A percentile compares a stretch with the other conserved stretches of the same genome.
Conservation (phyloP, 1,140 invertebrate species). For the Oreohelix idahoensis region DNA sequence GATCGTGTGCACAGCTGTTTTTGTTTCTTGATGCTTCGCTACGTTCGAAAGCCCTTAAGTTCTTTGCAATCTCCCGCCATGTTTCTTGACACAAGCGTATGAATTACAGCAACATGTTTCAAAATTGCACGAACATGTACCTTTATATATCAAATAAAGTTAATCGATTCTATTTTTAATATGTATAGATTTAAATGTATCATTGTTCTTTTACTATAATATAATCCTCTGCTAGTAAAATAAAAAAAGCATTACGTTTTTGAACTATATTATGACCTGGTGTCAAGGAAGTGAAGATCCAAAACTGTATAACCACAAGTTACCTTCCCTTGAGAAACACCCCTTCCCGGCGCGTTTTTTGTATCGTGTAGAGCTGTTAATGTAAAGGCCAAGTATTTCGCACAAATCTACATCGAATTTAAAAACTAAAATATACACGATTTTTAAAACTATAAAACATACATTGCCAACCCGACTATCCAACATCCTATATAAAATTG, state of each 20-base stretch:
- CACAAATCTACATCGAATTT: no score
- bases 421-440: no score
- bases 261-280: neutral
- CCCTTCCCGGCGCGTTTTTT: constrained; percentile 2
- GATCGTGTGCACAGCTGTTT: neutral
- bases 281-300: constrained; percentile 5
- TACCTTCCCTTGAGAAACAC: neutral
- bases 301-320: neutral
- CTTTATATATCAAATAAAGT: no score
- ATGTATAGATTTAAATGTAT: no score
- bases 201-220: no score
- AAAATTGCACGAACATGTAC: neutral
- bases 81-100: neutral
- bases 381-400: no score
- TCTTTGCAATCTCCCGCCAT: constrained; percentile 30
- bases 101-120: neutral
- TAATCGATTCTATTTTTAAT: no score
- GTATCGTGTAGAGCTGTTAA: no score
- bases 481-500: no score
- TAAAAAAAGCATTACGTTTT: neutral
- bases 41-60: neutral
- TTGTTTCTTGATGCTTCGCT: neutral
- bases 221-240: no score
- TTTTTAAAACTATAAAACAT: no score
- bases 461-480: no score